Evolutionary conservation across 2,888 invertebrate genomes (phyloP).

Genomic region (Drosophila paramelanica): DNA sequence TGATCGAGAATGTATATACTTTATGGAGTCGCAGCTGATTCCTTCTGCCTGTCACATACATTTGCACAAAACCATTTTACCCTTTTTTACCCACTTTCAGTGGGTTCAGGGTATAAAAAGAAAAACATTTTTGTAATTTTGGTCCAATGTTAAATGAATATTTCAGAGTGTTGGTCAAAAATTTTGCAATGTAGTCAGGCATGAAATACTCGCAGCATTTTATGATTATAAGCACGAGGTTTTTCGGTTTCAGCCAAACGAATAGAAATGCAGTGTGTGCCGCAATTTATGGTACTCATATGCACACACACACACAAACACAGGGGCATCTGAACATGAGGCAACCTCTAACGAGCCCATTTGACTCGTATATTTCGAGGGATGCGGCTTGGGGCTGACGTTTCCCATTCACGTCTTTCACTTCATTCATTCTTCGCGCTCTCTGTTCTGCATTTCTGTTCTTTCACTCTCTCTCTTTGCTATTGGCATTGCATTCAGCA

Average conservation of each 20-base stretch:
- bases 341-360: slow-evolving; percentile 64
- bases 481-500: slow-evolving; percentile 36
- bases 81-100: no score
- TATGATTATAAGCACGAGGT: slow-evolving; percentile 15
- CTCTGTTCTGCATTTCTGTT: background rate
- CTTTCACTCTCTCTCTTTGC: background rate
- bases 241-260: slow-evolving; percentile 2
- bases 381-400: slow-evolving; percentile 13
- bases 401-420: slow-evolving; percentile 59
- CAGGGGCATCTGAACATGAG: slow-evolving; percentile 19
- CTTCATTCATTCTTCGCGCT: slow-evolving; percentile 46
- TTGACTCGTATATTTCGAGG: slow-evolving; percentile 29
- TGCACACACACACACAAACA: slow-evolving; percentile 10
- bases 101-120: no score
- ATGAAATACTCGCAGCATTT: slow-evolving; percentile 15
- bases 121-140: background rate
- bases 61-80: no score
- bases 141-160: slow-evolving; percentile 5
- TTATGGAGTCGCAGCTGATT: no score
- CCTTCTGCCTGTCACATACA: no score
- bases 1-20: no score
- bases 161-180: background rate
- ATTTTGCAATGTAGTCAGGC: slow-evolving; percentile 16
- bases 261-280: slow-evolving; percentile 5
- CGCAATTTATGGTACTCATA: slow-evolving; percentile 34